Evolutionary conservation across 2,113 vertebrate species (phyloP).

Genomic region (Echinops telfairi): DNA sequence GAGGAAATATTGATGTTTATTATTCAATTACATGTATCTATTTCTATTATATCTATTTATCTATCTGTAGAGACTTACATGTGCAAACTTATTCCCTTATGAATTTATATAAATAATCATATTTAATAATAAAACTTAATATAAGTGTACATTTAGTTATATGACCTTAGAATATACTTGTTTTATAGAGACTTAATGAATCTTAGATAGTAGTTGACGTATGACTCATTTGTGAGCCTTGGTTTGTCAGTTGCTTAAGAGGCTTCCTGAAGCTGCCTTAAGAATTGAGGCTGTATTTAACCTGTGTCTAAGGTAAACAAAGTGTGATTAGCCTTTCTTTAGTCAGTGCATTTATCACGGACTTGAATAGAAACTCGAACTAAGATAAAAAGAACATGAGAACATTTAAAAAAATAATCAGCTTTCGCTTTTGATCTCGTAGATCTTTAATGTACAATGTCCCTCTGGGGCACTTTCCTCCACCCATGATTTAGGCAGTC

Average conservation of each 20-base stretch:
- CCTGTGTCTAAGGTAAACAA: not conserved
- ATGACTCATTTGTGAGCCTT: not conserved
- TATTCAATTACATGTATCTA: not conserved
- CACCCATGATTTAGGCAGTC: not conserved
- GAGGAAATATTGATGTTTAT: not conserved
- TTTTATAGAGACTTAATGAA: not conserved
- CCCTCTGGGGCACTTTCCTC: not conserved
- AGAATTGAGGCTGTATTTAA: not conserved
- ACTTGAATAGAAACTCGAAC: not conserved
- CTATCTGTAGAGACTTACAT: not conserved
- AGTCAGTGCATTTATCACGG: not conserved
- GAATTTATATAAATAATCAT: not conserved
- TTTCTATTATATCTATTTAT: too few species aligned
- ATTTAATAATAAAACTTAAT: conserved; percentile 26
- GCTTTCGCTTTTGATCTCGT: not conserved
- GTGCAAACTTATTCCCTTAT: not conserved
- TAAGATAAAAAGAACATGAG: not conserved
- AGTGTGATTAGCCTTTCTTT: not conserved
- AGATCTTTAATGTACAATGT: not conserved
- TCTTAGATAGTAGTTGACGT: not conserved
- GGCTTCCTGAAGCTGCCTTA: not conserved
- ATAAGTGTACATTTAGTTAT: not conserved
- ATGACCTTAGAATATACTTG: not conserved
- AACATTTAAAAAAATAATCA: conserved; percentile 38
- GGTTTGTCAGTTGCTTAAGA: not conserved